Base-by-base conservation (phyloP, 2,113 vertebrate genomes). In the Austrofundulus limnaeus region DNA sequence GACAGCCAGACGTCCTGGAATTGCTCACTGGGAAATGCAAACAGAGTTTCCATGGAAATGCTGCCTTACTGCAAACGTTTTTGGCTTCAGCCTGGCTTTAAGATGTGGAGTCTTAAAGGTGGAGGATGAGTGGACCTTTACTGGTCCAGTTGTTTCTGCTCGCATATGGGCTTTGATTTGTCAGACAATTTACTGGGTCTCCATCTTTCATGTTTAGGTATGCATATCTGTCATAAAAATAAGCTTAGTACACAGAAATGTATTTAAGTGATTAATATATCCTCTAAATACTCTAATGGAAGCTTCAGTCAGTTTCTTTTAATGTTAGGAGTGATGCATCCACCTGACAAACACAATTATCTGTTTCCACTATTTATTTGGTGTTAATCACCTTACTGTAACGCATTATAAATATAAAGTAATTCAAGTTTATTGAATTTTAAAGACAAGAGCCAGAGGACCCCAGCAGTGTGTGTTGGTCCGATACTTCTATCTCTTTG, bases 1-100 rank as follows among this genome's bases (percentile, higher is more conserved):
- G 87, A 89, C 87, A 80, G 81, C 71, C 88, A 76, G 83, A 63
- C 65, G 70, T 78, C 84, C 72, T 75, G 50, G 79, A 90, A 90
- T 80, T 72, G 71, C 78, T 85, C 80, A 84, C 85, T 93, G 92
- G 90, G 92, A 92, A 92, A 91, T 89, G 86, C 92, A 92, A 92
- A 92, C 89, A 92, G 77, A 83, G 90, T 92, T 85, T 78, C 92
- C 83, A 92, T 93, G 86, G 90, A 60, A 80, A 92, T 83, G 19
- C 47, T 79, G 80, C 61, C 49, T 84, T 45, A 75, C 73, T 73
- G 83, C 69, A 84, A 91, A 88, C 80, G 76, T 74, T 89, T 67
- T 82, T n/a, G 19, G 61, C 74, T 21, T 61, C 31, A 24, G 34
- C 21, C 41, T 59, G 75, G 67, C 79, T 82, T 81, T 75, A 38